phyloP scores from a whole-genome alignment of 2,113 vertebrate genomes.

The Tragulus kanchil region DNA sequence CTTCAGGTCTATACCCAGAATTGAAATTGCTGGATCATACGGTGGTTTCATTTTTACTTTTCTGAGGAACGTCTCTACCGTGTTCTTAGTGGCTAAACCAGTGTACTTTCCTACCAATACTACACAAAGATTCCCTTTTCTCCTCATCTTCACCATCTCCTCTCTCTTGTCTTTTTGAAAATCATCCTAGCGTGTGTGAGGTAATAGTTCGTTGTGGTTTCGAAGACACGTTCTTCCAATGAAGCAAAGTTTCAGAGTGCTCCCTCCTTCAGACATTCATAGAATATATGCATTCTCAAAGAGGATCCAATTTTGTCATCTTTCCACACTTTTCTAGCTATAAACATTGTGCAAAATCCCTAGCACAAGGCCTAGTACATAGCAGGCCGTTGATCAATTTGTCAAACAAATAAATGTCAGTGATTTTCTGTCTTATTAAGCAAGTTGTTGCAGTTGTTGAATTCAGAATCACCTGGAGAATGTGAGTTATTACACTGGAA shows the following conservation, averaged over 20 bases:
- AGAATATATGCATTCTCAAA: constrained; percentile 5
- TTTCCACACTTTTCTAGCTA: neutral
- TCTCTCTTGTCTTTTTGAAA: neutral
- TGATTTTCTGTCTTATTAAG: neutral
- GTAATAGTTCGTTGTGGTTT: neutral
- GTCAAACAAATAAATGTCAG: neutral
- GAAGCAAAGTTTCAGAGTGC: neutral
- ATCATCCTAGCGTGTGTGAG: neutral
- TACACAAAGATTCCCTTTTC: neutral
- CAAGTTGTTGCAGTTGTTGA: neutral
- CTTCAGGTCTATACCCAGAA: neutral
- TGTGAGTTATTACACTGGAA: neutral
- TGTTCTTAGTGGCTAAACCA: neutral
- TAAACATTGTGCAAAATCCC: neutral
- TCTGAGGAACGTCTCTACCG: neutral
- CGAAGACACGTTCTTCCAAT: neutral
- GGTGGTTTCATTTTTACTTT: neutral
- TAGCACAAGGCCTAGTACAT: neutral
- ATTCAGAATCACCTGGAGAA: neutral
- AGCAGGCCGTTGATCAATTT: neutral
- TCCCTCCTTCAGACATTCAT: neutral
- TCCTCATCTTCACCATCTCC: neutral
- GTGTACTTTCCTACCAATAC: neutral
- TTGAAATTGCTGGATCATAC: neutral
- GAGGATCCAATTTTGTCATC: neutral